phyloP scores from a whole-genome alignment of 2,888 invertebrate genomes.

The Hyposoter dolosus region DNA sequence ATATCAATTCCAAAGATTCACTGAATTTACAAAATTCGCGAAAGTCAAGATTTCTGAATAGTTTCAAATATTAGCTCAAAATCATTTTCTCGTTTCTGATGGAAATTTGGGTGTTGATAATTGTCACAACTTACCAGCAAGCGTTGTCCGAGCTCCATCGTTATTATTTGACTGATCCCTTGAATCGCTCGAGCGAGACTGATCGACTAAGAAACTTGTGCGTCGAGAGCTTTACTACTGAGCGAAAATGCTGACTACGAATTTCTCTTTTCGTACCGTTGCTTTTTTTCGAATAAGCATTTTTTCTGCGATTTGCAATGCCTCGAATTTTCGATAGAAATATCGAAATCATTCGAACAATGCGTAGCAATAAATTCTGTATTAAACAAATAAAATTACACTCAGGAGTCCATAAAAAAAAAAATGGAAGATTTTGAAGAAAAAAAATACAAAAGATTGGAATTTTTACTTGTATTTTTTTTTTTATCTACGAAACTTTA shows the following conservation, averaged over 20 bases:
- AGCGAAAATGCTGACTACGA: conserved; percentile 53
- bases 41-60: too few species aligned
- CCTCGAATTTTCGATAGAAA: not conserved
- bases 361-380: not conserved
- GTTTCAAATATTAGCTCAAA: too few species aligned
- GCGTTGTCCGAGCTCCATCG: conserved; percentile 50
- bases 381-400: not conserved
- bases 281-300: conserved; percentile 30
- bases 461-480: conserved; percentile 1
- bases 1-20: too few species aligned
- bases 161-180: conserved; percentile 54
- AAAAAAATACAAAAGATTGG: not conserved
- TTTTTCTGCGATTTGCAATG: conserved; percentile 41
- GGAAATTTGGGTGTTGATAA: not conserved
- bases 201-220: conserved; percentile 29
- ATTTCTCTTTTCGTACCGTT: conserved; percentile 8
- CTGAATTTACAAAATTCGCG: too few species aligned
- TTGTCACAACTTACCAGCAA: conserved; percentile 41
- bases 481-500: not conserved
- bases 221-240: conserved; percentile 38
- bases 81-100: too few species aligned
- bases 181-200: conserved; percentile 63
- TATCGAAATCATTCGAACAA: not conserved
- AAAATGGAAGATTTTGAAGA: not conserved
- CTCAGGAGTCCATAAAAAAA: not conserved